phyloP scores from a whole-genome alignment of 1,140 invertebrate species.

The Rhysida immarginata region DNA sequence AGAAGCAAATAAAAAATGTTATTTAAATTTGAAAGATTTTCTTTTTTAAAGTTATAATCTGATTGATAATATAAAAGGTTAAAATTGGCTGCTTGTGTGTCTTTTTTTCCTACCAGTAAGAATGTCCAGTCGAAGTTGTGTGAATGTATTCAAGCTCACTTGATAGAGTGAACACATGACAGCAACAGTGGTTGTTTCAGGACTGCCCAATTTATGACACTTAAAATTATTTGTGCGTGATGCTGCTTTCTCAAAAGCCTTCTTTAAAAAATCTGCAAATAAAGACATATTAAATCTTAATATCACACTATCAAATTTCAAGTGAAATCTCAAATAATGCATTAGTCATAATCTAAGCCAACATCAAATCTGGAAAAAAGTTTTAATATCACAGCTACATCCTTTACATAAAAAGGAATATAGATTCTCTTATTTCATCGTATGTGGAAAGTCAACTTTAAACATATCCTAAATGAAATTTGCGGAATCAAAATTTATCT shows the following conservation, averaged over 20 bases:
- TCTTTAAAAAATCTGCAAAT: slow-evolving; percentile 26
- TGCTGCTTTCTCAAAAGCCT: slow-evolving; percentile 29
- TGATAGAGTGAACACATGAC: slow-evolving; percentile 82
- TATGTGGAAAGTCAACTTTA: no score
- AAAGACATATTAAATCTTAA: not conserved
- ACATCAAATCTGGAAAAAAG: no score
- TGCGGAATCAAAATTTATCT: no score
- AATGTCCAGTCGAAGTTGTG: slow-evolving; percentile 84
- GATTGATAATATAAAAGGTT: slow-evolving; percentile 14
- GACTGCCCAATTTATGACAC: slow-evolving; percentile 55
- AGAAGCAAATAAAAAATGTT: slow-evolving; percentile 17
- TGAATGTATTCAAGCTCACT: slow-evolving; percentile 71
- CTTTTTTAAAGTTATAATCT: no score
- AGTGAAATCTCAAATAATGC: no score
- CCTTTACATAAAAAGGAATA: no score
- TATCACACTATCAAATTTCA: no score
- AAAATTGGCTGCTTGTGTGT: not conserved
- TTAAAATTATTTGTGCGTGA: slow-evolving; percentile 10
- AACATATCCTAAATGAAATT: no score
- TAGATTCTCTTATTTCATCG: no score
- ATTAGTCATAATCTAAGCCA: no score
- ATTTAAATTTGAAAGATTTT: slow-evolving; percentile 2
- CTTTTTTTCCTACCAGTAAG: slow-evolving; percentile 68
- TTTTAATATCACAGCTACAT: no score
- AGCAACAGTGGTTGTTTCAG: slow-evolving; percentile 61